A percentile compares a stretch with the other conserved stretches of the same genome.
Conservation (phyloP, 2,888 invertebrate species). For the Acrobasis suavella region DNA sequence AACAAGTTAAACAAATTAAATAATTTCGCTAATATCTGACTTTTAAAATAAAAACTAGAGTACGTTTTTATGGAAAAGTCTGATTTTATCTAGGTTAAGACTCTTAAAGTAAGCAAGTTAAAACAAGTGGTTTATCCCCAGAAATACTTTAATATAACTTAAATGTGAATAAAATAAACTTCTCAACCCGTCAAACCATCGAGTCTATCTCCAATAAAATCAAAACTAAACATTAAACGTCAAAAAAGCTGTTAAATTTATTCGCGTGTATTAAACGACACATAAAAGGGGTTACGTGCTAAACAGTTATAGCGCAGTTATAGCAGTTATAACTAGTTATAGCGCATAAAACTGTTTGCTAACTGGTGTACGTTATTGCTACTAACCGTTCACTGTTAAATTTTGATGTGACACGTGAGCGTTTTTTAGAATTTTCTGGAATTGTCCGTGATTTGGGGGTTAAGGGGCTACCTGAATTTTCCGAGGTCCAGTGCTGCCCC, state of each 20-base stretch:
- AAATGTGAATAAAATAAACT: not conserved
- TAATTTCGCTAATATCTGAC: too few relatives aligned
- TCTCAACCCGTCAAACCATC: constrained; percentile 14
- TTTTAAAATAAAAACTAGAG: too few relatives aligned
- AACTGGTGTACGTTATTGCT: constrained; percentile 54
- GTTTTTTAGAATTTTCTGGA: constrained; percentile 39
- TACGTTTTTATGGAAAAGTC: too few relatives aligned
- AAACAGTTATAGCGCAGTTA: constrained; percentile 36
- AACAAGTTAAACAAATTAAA: too few relatives aligned
- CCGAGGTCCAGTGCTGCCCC: too few relatives aligned
- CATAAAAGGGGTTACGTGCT: constrained; percentile 54
- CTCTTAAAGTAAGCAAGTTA: too few relatives aligned
- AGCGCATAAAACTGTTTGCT: constrained; percentile 56
- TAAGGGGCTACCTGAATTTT: too few relatives aligned
- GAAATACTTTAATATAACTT: not conserved
- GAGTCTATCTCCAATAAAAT: constrained; percentile 26
- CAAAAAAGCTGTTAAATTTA: constrained; percentile 52
- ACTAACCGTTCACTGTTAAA: constrained; percentile 58
- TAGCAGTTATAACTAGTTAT: constrained; percentile 44
- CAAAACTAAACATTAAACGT: constrained; percentile 33
- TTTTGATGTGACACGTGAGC: constrained; percentile 57
- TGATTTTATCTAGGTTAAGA: too few relatives aligned
- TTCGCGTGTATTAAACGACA: constrained; percentile 56
- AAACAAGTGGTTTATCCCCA: too few relatives aligned
- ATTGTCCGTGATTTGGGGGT: constrained; percentile 6